A percentile compares a stretch with the other conserved stretches of the same genome.
These are phyloP conservation scores for Nannoperca australis DNA, from an alignment of 2,797 vertebrate genomes.

Conservation along the genomic window DNA sequence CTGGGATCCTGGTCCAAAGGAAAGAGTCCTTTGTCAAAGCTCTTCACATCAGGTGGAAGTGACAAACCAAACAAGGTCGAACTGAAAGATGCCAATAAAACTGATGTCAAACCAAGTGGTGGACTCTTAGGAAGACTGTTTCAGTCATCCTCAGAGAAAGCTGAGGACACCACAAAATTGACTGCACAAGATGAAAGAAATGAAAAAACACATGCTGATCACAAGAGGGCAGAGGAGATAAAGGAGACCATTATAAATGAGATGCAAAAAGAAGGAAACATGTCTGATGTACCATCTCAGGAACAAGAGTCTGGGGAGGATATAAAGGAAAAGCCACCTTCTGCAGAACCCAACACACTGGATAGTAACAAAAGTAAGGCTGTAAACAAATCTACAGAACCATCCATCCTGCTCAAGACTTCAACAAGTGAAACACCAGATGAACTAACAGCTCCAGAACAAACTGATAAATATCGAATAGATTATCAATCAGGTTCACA, in stretches of 20 bases:
- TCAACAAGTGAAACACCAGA: conserved; percentile 19
- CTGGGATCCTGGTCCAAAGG: conserved; percentile 83
- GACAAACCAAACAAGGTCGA: conserved; percentile 72
- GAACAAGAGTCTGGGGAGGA: conserved; percentile 18
- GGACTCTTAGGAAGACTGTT: conserved; percentile 80
- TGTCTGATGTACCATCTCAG: conserved; percentile 15
- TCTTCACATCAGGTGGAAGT: conserved; percentile 78
- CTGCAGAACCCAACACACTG: background rate
- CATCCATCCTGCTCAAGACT: background rate
- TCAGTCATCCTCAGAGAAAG: conserved; percentile 74
- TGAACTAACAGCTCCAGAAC: background rate
- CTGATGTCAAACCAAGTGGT: conserved; percentile 72
- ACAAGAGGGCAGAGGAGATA: conserved; percentile 32
- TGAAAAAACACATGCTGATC: conserved; percentile 16
- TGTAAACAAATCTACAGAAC: conserved; percentile 7
- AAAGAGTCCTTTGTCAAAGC: conserved; percentile 82
- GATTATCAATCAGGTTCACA: conserved; percentile 16
- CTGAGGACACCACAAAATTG: conserved; percentile 35
- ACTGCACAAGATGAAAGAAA: conserved; percentile 11
- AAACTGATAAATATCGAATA: conserved; percentile 27
- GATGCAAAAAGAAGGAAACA: background rate
- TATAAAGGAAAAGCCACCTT: background rate
- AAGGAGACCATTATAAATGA: conserved; percentile 18
- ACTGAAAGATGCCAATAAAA: conserved; percentile 71
- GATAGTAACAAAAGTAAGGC: conserved; percentile 5